Evolutionary conservation across 2,113 vertebrate genomes (phyloP), one percentile per base, ranked within the genome.

Genomic region (Sakesphorus luctuosus): DNA sequence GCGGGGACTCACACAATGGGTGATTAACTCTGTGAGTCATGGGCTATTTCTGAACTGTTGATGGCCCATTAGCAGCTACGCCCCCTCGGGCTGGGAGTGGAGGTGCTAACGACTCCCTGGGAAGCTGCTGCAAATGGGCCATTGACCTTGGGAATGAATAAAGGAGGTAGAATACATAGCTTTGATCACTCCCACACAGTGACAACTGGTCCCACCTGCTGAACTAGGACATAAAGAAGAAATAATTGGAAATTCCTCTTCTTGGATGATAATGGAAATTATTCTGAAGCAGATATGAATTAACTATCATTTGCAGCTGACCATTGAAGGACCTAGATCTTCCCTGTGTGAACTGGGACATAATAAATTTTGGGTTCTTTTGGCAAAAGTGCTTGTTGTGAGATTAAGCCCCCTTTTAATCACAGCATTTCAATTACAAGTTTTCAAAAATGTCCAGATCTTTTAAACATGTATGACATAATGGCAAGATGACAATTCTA

Each of bases 341-440:
- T 53, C 21, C 13, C 20, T 0, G 0, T 25, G 33, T n/a, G 19
- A 84, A 50, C 19, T 68, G 7, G 9, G 17, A 52, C 8, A 28
- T 40, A 18, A 21, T 8, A 66, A 47, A 56, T 67, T 47, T 55
- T 24, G 18, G 2, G 1, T 43, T 73, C 11, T 84, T 89, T 18
- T 52, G 33, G 7, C 6, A 89, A 29, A 89, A 81, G 4, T 74
- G 13, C 5, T 71, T 61, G 5, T 8, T 49, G 15, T 52, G 36
- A 78, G 28, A 88, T 63, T 31, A 88, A 71, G 7, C 4, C 44
- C 44, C 3, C 1, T 52, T 84, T 82, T 62, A 85, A 47, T 4
- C 6, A n/a, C 9, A 66, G 2, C 3, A 44, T 49, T 83, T 88
- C 17, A 61, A 78, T 29, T 1, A 38, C 47, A 79, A 68, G 6